Conservation (phyloP, 2,797 vertebrate genomes). For the Phataginus tetradactyla region DNA sequence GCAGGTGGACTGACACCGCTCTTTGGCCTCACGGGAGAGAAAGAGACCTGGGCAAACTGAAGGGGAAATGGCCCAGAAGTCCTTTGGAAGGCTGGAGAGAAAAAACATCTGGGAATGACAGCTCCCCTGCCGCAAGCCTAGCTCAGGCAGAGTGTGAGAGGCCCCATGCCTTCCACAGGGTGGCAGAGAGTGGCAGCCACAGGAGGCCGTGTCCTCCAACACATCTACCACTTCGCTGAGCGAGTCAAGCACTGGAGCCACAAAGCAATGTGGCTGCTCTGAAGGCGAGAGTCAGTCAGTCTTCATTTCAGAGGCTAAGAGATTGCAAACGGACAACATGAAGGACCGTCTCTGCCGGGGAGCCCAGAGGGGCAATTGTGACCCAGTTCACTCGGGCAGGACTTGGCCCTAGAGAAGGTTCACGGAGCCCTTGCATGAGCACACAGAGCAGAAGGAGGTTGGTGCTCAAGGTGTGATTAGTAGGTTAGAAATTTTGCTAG, state of each 20-base stretch:
- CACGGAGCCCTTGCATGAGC: not conserved
- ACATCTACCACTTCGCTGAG: slow-evolving; percentile 21
- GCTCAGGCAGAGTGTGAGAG: not conserved
- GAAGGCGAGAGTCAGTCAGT: not conserved
- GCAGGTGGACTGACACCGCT: not conserved
- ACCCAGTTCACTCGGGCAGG: not conserved
- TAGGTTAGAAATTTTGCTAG: not conserved
- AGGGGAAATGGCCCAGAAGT: not conserved
- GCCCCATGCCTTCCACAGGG: not conserved
- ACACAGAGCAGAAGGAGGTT: not conserved
- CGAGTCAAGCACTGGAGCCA: slow-evolving; percentile 79
- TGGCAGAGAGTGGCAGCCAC: slow-evolving; percentile 33
- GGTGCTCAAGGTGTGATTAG: not conserved
- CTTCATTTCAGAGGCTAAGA: not conserved
- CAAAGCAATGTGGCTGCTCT: slow-evolving; percentile 41
- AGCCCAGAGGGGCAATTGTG: not conserved
- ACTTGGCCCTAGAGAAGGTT: not conserved
- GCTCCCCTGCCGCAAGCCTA: not conserved
- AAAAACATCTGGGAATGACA: not conserved
- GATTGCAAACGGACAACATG: not conserved
- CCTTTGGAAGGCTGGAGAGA: slow-evolving; percentile 20
- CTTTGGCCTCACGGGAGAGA: not conserved
- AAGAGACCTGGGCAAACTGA: not conserved
- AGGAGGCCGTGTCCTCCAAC: not conserved
- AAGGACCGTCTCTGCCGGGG: not conserved